Evolutionary conservation across 2,888 invertebrate species (phyloP).

Genomic region (Aradus depressus): DNA sequence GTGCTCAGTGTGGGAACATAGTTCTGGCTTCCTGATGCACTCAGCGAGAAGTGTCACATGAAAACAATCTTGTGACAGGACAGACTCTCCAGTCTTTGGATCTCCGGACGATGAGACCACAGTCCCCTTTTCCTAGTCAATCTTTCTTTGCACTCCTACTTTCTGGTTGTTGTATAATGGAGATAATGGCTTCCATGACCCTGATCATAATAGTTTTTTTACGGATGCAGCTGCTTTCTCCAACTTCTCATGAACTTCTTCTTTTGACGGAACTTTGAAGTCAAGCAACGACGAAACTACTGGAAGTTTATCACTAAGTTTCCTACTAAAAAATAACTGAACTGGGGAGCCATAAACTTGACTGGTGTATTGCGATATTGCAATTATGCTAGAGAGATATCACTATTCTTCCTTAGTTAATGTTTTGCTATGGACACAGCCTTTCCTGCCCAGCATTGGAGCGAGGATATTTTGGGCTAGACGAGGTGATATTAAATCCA

Average conservation of each 20-base stretch:
- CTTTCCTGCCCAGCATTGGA: slow-evolving; percentile 2
- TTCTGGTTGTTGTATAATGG: too few species aligned
- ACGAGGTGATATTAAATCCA: slow-evolving; percentile 3
- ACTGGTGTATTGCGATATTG: slow-evolving; percentile 9
- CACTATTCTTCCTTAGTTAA: neutral
- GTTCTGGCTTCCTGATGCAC: too few species aligned
- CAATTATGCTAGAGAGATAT: neutral
- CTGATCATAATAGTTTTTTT: too few species aligned
- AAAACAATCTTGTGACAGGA: too few species aligned
- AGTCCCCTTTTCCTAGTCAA: too few species aligned
- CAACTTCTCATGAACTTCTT: neutral
- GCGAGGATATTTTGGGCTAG: slow-evolving; percentile 6
- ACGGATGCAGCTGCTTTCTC: too few species aligned
- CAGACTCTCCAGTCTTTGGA: too few species aligned
- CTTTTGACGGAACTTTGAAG: slow-evolving; percentile 1
- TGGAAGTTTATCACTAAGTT: slow-evolving; percentile 4
- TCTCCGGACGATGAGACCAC: too few species aligned
- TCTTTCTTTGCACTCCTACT: too few species aligned
- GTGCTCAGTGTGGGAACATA: too few species aligned
- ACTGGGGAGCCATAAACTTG: neutral
- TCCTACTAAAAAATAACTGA: slow-evolving; percentile 8
- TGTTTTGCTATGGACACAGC: slow-evolving; percentile 11
- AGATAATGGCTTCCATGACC: too few species aligned
- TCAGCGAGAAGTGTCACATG: too few species aligned
- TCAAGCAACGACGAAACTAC: neutral